These are phyloP conservation scores for Sipha flava DNA, from an alignment of 1,140 invertebrate genomes.

Conservation along the genomic window DNA sequence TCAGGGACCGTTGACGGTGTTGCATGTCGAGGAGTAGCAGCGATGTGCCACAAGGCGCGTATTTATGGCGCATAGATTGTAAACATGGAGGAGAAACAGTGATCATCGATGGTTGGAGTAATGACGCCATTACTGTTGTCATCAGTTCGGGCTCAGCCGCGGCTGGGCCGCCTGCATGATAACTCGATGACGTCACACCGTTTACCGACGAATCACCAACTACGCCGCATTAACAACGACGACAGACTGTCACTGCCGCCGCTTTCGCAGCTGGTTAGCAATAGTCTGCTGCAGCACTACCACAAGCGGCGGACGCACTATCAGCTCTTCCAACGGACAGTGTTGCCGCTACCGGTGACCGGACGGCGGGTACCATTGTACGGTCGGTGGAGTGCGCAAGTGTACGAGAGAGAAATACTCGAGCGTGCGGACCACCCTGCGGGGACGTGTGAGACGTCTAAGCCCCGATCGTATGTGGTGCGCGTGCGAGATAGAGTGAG, in stretches of 20 bases:
- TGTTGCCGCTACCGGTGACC: background rate
- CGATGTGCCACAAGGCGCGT: too few relatives aligned
- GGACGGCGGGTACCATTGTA: background rate
- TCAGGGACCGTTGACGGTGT: too few relatives aligned
- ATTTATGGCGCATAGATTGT: background rate
- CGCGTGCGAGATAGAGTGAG: background rate
- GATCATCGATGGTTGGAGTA: constrained; percentile 1
- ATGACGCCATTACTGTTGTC: constrained; percentile 20
- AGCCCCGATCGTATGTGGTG: too few relatives aligned
- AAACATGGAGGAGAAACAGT: background rate
- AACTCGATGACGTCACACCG: background rate
- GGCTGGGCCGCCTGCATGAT: background rate
- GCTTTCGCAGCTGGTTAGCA: too few relatives aligned
- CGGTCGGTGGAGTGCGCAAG: background rate
- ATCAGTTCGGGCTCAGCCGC: background rate
- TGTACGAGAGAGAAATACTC: background rate
- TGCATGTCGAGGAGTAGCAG: too few relatives aligned
- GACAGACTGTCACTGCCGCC: background rate
- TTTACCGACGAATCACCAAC: background rate
- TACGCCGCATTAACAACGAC: background rate
- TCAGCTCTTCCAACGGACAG: background rate
- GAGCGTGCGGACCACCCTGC: too few relatives aligned
- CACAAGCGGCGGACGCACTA: background rate
- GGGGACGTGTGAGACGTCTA: background rate
- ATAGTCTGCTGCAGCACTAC: too few relatives aligned